phyloP scores from a whole-genome alignment of 2,888 invertebrate genomes.

The Orthosia gracilis region DNA sequence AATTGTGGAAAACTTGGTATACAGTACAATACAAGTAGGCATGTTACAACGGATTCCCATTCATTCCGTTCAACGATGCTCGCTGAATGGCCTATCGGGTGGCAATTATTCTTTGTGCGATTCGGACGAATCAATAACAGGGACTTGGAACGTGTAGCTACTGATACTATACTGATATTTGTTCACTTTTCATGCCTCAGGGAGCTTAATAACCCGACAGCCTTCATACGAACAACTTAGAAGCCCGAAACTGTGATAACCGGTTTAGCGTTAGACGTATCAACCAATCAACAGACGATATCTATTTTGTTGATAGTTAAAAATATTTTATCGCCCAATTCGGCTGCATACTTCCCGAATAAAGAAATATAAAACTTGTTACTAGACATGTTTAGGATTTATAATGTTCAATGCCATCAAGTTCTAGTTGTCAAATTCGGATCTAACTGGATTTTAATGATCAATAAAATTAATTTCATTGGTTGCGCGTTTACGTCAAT shows the following conservation, averaged over 20 bases:
- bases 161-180: slow-evolving; percentile 19
- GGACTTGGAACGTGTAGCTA: slow-evolving; percentile 1
- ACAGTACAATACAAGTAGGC: slow-evolving; percentile 13
- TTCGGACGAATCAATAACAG: slow-evolving; percentile 52
- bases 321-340: neutral
- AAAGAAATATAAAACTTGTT: neutral
- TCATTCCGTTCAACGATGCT: slow-evolving; percentile 42
- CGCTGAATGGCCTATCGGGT: slow-evolving; percentile 40
- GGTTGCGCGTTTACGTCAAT: neutral
- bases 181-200: neutral
- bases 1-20: slow-evolving; percentile 37
- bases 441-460: slow-evolving; percentile 14
- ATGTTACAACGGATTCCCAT: slow-evolving; percentile 43
- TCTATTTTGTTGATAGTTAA: neutral
- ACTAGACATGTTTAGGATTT: neutral
- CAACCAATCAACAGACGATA: neutral
- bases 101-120: slow-evolving; percentile 43
- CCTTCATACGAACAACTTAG: slow-evolving; percentile 17
- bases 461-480: neutral
- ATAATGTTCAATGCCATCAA: slow-evolving; percentile 32
- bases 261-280: slow-evolving; percentile 22
- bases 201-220: slow-evolving; percentile 37
- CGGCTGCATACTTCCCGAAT: neutral
- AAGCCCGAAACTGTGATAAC: slow-evolving; percentile 38
- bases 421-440: slow-evolving; percentile 6